Percentiles rank a stretch among this genome's conserved stretches.
These are phyloP conservation scores for Eolophus roseicapilla DNA, from an alignment of 2,113 vertebrate genomes.

Conservation along the genomic window DNA sequence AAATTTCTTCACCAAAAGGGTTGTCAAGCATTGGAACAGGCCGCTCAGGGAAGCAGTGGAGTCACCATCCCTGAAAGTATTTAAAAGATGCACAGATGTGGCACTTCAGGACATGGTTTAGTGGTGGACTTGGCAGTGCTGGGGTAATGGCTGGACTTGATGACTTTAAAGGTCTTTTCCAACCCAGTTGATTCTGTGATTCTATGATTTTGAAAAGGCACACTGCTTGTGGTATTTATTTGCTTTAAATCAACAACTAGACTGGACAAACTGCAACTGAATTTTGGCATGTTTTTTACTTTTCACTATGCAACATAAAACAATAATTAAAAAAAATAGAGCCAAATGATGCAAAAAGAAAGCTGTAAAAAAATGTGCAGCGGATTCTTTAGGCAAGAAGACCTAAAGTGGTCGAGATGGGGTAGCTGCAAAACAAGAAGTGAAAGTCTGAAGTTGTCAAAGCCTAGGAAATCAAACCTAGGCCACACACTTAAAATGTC, in stretches of 20 bases:
- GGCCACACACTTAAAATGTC: background rate
- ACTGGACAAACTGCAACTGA: background rate
- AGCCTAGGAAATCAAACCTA: conserved; percentile 9
- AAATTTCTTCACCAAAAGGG: background rate
- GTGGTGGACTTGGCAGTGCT: background rate
- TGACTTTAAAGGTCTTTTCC: background rate
- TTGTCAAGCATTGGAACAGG: background rate
- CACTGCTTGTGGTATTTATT: background rate
- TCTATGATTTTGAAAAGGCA: background rate
- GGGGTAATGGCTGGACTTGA: background rate
- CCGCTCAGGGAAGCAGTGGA: background rate
- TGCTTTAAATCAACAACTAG: background rate
- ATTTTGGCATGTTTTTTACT: background rate
- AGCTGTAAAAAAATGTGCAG: background rate
- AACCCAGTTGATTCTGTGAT: background rate
- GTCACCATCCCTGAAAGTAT: background rate
- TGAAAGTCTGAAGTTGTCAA: conserved; percentile 14
- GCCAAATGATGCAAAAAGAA: background rate
- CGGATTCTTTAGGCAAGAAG: background rate
- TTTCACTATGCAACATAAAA: background rate
- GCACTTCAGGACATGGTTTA: background rate
- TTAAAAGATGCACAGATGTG: background rate
- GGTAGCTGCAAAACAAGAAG: conserved; percentile 14
- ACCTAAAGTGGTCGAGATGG: background rate
- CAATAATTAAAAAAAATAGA: background rate